Conservation (phyloP, 2,113 vertebrate genomes). For the Meleagris gallopavo region DNA sequence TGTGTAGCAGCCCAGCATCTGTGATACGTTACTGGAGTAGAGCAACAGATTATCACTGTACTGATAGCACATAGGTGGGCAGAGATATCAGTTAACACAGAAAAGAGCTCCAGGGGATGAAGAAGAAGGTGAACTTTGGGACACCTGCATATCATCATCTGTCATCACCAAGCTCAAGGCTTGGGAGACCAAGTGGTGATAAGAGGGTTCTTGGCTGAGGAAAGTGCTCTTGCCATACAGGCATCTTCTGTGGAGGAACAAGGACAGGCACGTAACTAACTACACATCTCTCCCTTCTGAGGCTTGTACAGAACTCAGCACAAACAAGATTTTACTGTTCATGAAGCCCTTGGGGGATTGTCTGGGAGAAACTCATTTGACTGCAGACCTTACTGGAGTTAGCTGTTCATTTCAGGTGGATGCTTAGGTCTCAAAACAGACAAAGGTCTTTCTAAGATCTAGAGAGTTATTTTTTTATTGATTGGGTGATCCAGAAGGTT, state of each 20-base stretch:
- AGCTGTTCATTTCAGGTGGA: not conserved
- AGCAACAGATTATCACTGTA: not conserved
- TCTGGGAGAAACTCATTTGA: not conserved
- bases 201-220: not conserved
- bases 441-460: not conserved
- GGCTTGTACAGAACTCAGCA: not conserved
- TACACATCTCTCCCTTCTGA: not conserved
- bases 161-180: not conserved
- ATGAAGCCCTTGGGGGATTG: not conserved
- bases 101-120: not conserved
- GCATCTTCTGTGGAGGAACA: not conserved
- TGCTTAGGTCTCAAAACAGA: not conserved
- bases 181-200: not conserved
- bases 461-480: not conserved
- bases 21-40: not conserved
- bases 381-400: not conserved
- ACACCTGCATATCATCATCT: not conserved
- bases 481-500: not conserved
- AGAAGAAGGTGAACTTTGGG: not conserved
- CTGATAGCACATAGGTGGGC: accelerated
- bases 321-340: not conserved
- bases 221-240: not conserved
- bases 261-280: not conserved
- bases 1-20: no score
- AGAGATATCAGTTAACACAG: not conserved